Evolutionary conservation across 2,797 vertebrate genomes (phyloP).

Genomic region (Scolopax bukidnonensis): DNA sequence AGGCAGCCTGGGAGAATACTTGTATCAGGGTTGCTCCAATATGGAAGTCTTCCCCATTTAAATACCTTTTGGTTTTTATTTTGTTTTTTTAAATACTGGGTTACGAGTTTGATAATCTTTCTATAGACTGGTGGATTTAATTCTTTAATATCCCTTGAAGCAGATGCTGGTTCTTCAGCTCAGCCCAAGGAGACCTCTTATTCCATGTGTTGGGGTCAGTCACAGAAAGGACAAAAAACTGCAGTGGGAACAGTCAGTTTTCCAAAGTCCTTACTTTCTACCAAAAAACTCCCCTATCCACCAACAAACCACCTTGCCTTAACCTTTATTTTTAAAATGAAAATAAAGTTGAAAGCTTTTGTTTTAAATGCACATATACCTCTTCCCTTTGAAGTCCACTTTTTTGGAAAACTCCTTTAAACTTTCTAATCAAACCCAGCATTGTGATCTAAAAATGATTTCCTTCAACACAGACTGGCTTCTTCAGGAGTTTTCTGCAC

Average conservation of each 20-base stretch:
- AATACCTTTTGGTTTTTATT: background rate
- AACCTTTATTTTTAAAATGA: slow-evolving; percentile 70
- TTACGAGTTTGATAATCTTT: slow-evolving; percentile 56
- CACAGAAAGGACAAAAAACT: slow-evolving; percentile 47
- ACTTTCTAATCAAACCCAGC: slow-evolving; percentile 32
- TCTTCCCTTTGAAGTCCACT: slow-evolving; percentile 59
- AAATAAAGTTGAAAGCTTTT: slow-evolving; percentile 72
- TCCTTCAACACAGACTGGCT: slow-evolving; percentile 20
- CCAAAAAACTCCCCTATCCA: slow-evolving; percentile 69
- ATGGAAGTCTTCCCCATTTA: slow-evolving; percentile 56
- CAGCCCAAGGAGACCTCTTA: slow-evolving; percentile 25
- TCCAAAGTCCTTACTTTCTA: slow-evolving; percentile 59
- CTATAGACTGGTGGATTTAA: slow-evolving; percentile 55
- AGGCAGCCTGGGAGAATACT: slow-evolving; percentile 34
- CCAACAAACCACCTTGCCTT: slow-evolving; percentile 75
- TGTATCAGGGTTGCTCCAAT: slow-evolving; percentile 34
- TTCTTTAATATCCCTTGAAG: slow-evolving; percentile 35
- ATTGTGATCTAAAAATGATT: slow-evolving; percentile 44
- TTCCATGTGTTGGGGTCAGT: background rate
- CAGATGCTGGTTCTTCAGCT: slow-evolving; percentile 59
- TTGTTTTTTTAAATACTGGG: background rate
- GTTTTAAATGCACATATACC: slow-evolving; percentile 74
- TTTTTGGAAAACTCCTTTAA: slow-evolving; percentile 34
- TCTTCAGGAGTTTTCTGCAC: slow-evolving; percentile 24
- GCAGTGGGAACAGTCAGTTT: background rate